These are phyloP conservation scores for Drosophila melanogaster DNA, from an alignment of 1,140 invertebrate species.

Conservation along the genomic window DNA sequence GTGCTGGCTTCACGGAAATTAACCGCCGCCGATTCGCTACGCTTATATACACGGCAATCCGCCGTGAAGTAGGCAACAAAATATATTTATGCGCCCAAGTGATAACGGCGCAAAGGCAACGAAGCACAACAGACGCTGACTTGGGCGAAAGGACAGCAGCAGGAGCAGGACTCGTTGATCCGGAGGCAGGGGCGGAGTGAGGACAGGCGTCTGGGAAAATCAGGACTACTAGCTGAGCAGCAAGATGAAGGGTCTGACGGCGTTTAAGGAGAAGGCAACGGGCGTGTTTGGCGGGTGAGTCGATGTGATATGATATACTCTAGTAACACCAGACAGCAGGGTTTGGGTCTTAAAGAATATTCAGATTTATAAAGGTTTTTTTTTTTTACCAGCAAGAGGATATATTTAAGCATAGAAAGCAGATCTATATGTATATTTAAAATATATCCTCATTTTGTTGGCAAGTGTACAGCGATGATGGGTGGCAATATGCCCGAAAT, in stretches of 20 bases:
- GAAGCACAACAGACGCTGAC: constrained; percentile 35
- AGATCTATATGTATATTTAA: background rate
- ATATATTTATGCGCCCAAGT: constrained; percentile 77
- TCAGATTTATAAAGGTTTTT: no score
- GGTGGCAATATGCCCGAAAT: constrained; percentile 46
- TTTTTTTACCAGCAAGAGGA: no score
- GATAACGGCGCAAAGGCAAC: constrained; percentile 60
- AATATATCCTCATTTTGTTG: constrained; percentile 9
- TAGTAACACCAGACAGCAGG: constrained; percentile 7
- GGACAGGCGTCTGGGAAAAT: constrained; percentile 10
- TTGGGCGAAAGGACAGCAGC: background rate
- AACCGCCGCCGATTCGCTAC: constrained; percentile 71
- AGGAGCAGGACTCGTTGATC: constrained; percentile 28
- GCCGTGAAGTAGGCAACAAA: constrained; percentile 72
- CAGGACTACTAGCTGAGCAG: constrained; percentile 44
- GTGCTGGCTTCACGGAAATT: constrained; percentile 62
- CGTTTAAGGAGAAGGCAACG: constrained; percentile 82
- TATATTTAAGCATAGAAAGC: background rate
- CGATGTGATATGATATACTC: background rate
- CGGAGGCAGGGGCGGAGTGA: constrained; percentile 21
- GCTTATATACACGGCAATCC: constrained; percentile 61
- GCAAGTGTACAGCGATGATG: constrained; percentile 25
- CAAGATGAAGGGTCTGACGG: constrained; percentile 81
- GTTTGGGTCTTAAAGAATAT: background rate
- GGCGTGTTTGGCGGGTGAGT: constrained; percentile 83